A percentile compares a stretch with the other conserved stretches of the same genome.
These are phyloP conservation scores for Linnaemya vulpina DNA, from an alignment of 2,888 invertebrate genomes.

Conservation along the genomic window DNA sequence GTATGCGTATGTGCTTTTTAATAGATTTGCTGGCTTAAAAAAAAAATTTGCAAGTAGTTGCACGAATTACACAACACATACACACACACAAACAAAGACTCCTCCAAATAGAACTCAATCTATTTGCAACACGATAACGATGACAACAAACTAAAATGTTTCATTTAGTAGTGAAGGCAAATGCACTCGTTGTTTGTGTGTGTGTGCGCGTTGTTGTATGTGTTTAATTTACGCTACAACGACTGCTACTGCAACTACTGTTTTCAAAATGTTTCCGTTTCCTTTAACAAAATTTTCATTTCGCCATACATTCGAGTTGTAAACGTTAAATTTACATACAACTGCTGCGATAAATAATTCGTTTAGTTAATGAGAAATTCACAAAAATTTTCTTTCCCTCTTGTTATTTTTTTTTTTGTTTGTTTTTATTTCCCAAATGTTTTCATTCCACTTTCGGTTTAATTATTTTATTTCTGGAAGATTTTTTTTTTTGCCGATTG, in stretches of 20 bases:
- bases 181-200: neutral
- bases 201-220: constrained; percentile 10
- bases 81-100: neutral
- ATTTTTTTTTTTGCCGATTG: neutral
- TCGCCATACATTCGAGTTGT: constrained; percentile 31
- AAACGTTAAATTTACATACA: constrained; percentile 45
- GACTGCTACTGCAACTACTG: constrained; percentile 48
- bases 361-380: constrained; percentile 52
- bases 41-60: neutral
- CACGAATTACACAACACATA: neutral
- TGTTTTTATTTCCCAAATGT: constrained; percentile 20
- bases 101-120: constrained; percentile 7
- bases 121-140: constrained; percentile 44
- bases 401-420: neutral
- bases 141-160: constrained; percentile 56
- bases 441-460: constrained; percentile 27
- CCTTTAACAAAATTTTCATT: constrained; percentile 61
- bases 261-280: constrained; percentile 69
- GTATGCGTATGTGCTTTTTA: constrained; percentile 1
- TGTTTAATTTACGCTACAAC: constrained; percentile 33
- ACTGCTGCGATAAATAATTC: constrained; percentile 56
- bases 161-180: constrained; percentile 13
- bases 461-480: constrained; percentile 10
- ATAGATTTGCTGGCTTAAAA: constrained; percentile 49
- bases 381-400: neutral